Conservation (phyloP, 2,113 vertebrate genomes). For the Megaleporinus macrocephalus region DNA sequence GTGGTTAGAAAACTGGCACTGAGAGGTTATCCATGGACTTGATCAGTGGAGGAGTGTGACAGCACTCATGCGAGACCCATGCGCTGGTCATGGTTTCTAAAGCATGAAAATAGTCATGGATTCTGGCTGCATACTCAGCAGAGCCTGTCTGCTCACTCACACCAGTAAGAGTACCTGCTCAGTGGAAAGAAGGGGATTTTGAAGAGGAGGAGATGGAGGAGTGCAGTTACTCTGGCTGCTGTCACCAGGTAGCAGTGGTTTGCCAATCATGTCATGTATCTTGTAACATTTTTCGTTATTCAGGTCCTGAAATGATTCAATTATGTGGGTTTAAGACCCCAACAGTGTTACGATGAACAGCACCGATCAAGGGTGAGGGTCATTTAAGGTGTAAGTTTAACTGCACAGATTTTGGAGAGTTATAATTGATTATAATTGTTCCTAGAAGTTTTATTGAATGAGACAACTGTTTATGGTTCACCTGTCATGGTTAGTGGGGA, state of each 20-base stretch:
- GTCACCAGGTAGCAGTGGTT: neutral
- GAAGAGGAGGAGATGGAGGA: neutral
- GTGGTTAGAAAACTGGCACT: neutral
- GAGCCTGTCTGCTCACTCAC: conserved; percentile 9
- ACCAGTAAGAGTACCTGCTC: neutral
- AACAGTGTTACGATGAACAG: neutral
- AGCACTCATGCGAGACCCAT: neutral
- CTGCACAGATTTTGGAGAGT: neutral
- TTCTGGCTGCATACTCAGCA: conserved; percentile 34
- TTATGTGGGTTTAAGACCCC: neutral
- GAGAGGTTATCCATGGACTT: neutral
- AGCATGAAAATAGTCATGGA: conserved; percentile 26
- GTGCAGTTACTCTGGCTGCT: neutral
- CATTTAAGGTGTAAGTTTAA: neutral
- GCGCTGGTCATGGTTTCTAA: conserved; percentile 23
- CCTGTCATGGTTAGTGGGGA: too few species aligned
- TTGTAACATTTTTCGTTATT: neutral
- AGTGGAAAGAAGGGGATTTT: neutral
- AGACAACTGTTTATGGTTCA: neutral
- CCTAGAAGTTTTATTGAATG: neutral
- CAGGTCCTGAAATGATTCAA: neutral
- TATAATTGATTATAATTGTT: too few species aligned
- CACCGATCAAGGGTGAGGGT: too few species aligned
- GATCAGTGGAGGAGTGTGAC: neutral
- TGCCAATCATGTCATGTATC: neutral